phyloP scores from a whole-genome alignment of 2,797 vertebrate genomes.

The Tokudaia tokunoshimensis region DNA sequence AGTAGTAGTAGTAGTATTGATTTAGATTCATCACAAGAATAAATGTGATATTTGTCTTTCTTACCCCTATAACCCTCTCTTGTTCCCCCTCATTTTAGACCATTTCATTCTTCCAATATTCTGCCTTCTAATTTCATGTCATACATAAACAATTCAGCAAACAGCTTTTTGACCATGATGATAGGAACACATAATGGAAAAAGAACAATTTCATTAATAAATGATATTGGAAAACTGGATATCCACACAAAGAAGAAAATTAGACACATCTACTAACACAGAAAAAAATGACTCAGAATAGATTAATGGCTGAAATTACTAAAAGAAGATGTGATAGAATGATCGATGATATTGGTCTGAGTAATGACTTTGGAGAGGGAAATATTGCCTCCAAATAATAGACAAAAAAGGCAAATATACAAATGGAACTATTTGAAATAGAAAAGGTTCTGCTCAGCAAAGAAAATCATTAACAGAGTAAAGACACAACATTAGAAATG shows the following conservation, averaged over 20 bases:
- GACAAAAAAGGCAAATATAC: background rate
- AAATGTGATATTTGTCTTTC: background rate
- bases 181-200: background rate
- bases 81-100: background rate
- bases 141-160: background rate
- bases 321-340: background rate
- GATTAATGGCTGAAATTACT: background rate
- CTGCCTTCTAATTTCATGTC: background rate
- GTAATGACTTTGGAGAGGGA: background rate
- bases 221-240: background rate
- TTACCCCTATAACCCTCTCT: background rate
- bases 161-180: background rate
- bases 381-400: background rate
- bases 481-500: background rate
- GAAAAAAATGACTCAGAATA: background rate
- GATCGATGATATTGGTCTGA: background rate
- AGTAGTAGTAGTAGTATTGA: background rate
- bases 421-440: background rate
- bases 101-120: background rate
- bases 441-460: background rate
- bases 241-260: background rate
- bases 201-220: background rate
- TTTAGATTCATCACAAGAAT: background rate
- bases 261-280: background rate
- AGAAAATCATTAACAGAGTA: background rate